phyloP scores from a whole-genome alignment of 2,888 invertebrate genomes.

The Carcina quercana region DNA sequence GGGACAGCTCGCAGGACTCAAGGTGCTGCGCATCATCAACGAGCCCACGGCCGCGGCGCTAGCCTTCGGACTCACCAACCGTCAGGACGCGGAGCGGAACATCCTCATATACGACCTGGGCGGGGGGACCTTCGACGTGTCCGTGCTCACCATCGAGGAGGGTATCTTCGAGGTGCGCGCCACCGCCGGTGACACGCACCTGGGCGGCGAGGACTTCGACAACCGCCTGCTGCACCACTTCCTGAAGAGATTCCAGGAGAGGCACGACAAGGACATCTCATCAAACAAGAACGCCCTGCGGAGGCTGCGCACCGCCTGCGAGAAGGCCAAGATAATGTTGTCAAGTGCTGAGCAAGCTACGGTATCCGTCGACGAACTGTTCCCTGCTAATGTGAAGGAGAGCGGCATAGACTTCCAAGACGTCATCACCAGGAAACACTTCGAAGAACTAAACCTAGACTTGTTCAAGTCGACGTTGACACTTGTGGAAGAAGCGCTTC shows the following conservation, averaged over 20 bases:
- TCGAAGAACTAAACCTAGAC: slow-evolving; percentile 93
- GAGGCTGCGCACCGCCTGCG: slow-evolving; percentile 92
- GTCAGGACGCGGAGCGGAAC: slow-evolving; percentile 82
- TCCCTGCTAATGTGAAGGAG: too few species aligned
- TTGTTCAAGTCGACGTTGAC: slow-evolving; percentile 81
- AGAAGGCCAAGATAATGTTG: slow-evolving; percentile 84
- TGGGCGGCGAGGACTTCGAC: slow-evolving; percentile 87
- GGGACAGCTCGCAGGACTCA: slow-evolving; percentile 87
- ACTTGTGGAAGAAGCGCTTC: slow-evolving; percentile 90
- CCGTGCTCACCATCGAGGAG: slow-evolving; percentile 91
- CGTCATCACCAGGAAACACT: slow-evolving; percentile 86
- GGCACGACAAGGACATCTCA: too few species aligned
- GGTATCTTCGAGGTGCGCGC: slow-evolving; percentile 88
- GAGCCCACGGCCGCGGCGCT: slow-evolving; percentile 93
- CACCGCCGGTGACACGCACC: slow-evolving; percentile 88
- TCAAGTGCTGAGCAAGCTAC: slow-evolving; percentile 86
- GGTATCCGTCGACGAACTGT: slow-evolving; percentile 91
- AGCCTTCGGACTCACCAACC: slow-evolving; percentile 88
- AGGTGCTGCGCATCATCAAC: slow-evolving; percentile 92
- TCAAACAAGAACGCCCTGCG: slow-evolving; percentile 72
- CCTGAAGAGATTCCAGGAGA: too few species aligned
- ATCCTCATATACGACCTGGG: slow-evolving; percentile 85
- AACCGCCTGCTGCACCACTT: slow-evolving; percentile 80
- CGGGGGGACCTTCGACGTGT: slow-evolving; percentile 95
- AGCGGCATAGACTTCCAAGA: slow-evolving; percentile 95